A percentile compares a stretch with the other conserved stretches of the same genome.
These are phyloP conservation scores for Redunca redunca DNA, from an alignment of 2,113 vertebrate genomes.

Conservation along the genomic window DNA sequence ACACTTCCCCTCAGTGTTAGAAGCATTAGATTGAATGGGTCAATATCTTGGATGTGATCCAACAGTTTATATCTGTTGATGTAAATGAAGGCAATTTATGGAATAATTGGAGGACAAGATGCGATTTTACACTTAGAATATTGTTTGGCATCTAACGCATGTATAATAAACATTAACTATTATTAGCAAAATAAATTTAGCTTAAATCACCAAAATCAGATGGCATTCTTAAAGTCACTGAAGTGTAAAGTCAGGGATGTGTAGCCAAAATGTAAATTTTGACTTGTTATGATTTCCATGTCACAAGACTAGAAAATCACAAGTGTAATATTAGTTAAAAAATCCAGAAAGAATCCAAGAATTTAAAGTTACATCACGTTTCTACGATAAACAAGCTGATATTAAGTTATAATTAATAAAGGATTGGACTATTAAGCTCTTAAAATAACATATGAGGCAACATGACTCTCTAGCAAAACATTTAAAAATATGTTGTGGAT, in stretches of 20 bases:
- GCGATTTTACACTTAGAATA: neutral
- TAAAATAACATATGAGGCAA: neutral
- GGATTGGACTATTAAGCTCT: neutral
- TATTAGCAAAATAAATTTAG: conserved; percentile 18
- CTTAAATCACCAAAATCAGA: neutral
- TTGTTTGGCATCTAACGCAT: neutral
- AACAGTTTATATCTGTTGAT: conserved; percentile 1
- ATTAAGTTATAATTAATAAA: neutral
- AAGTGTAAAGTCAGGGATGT: neutral
- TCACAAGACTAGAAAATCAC: neutral
- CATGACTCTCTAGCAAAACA: neutral
- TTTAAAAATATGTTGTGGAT: neutral
- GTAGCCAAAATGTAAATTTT: neutral
- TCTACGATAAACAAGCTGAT: neutral
- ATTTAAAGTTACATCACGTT: neutral
- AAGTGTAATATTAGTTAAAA: neutral
- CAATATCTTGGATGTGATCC: neutral
- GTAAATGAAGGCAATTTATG: neutral
- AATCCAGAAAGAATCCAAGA: neutral
- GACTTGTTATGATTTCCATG: neutral
- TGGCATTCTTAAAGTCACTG: neutral
- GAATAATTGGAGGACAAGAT: neutral
- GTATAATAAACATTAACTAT: neutral
- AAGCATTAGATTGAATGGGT: neutral
- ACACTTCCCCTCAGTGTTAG: neutral